phyloP scores from a whole-genome alignment of 2,888 invertebrate genomes.

The Drosophila mayaguana region DNA sequence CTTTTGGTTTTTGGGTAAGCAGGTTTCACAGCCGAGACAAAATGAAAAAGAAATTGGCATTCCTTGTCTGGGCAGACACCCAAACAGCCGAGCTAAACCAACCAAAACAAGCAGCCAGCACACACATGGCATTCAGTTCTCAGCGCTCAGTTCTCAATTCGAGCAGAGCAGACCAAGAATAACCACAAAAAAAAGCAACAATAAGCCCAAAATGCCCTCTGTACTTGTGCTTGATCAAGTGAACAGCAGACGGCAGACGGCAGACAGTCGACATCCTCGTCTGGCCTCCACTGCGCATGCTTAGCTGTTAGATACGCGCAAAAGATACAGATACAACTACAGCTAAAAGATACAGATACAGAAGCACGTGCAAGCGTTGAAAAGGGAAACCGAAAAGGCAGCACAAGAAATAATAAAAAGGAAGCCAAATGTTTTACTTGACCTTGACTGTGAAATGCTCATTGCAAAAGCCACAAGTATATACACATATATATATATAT shows the following conservation, averaged over 20 bases:
- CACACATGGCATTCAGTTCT: constrained; percentile 67
- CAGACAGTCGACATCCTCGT: constrained; percentile 32
- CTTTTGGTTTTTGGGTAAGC: constrained; percentile 26
- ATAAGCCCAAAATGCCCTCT: constrained; percentile 22
- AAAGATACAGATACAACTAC: constrained; percentile 24
- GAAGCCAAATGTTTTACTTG: constrained; percentile 73
- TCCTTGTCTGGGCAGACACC: constrained; percentile 52
- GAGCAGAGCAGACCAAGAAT: constrained; percentile 19
- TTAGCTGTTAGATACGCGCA: constrained; percentile 68
- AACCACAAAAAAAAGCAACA: constrained; percentile 17
- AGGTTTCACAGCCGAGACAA: constrained; percentile 15
- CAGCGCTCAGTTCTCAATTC: constrained; percentile 42
- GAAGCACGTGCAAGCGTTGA: constrained; percentile 64
- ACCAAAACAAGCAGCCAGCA: constrained; percentile 32
- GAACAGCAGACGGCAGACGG: constrained; percentile 64
- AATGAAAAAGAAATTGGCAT: constrained; percentile 51
- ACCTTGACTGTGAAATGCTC: constrained; percentile 83
- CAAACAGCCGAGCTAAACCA: constrained; percentile 29
- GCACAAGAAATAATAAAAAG: constrained; percentile 31
- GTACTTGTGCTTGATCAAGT: constrained; percentile 75
- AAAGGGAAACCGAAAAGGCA: constrained; percentile 37
- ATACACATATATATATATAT: not conserved
- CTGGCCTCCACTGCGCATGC: constrained; percentile 66
- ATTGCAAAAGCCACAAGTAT: constrained; percentile 62
- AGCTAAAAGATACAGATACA: constrained; percentile 27